Base-by-base conservation (phyloP, 2,888 invertebrate genomes). In the Norana najaformis region DNA sequence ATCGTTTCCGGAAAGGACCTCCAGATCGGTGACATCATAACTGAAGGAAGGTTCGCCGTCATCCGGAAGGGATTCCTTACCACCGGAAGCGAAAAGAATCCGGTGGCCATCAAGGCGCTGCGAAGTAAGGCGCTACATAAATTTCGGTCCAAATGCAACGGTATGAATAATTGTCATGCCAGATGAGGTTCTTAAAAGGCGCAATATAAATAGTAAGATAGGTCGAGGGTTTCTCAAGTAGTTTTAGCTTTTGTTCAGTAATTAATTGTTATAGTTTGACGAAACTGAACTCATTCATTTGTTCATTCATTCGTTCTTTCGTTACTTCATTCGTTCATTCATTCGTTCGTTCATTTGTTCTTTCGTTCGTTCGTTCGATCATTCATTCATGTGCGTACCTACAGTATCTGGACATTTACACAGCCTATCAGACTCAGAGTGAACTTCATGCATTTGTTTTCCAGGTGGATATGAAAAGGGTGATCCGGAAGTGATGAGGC, bases 401-500 rank as follows among this genome's bases (percentile, higher is more conserved):
- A 53, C 30, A 5, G n/a, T 69, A 30, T n/a, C 30, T n/a, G 69
- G 6, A 69, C n/a, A 69, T 69, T 69, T 69, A 69, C 23, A 20
- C 23, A 47, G 20, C 41, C 41, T 47, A 30, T 69, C n/a, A n/a
- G 13, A 69, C 69, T 69, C 11, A 69, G 69, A 69, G 69, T 69
- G n/a, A 2, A 47, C 20, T 47, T 23, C 20, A 23, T 47, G 47
- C 47, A 23, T 30, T n/a, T 69, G 6, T 69, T 69, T n/a, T 69
- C 69, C 89, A 89, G 89, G 82, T 36, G 89, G 89, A 18, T 69
- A 89, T 34, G 69, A 89, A 53, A 41, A 82, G 38, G 39, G 41
- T 11, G 90, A 90, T 47, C 88, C 38, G 16, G 90, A 88, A 30
- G 39, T 90, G n/a, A 90, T 90, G 89, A 83, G 37, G 37, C 23